These are phyloP conservation scores for Papilio helenus DNA, from an alignment of 1,140 invertebrate genomes.

Conservation along the genomic window DNA sequence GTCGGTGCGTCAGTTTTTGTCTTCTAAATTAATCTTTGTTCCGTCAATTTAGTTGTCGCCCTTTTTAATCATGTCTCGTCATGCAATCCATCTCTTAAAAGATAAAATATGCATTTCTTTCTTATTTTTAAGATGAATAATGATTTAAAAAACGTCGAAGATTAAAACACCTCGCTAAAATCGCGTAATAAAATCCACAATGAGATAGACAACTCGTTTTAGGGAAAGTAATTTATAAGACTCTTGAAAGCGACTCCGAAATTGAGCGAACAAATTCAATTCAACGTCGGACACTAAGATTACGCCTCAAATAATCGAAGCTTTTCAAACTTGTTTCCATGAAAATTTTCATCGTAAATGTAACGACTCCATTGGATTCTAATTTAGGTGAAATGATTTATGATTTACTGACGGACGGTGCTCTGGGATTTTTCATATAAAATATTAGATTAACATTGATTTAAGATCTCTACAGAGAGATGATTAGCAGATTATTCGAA, in stretches of 20 bases:
- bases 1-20: no score
- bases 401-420: not conserved
- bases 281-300: slow-evolving; percentile 16
- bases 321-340: slow-evolving; percentile 20
- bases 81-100: no score
- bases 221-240: not conserved
- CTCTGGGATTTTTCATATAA: not conserved
- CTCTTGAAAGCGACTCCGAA: slow-evolving; percentile 18
- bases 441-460: no score
- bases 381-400: slow-evolving; percentile 19
- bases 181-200: not conserved
- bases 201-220: slow-evolving; percentile 14
- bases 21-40: no score
- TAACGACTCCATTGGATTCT: slow-evolving; percentile 21
- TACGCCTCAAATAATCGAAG: slow-evolving; percentile 27
- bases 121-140: not conserved
- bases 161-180: slow-evolving; percentile 12
- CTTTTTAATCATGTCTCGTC: no score
- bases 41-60: no score
- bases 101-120: no score
- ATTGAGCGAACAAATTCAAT: slow-evolving; percentile 29
- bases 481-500: no score
- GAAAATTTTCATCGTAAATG: slow-evolving; percentile 20
- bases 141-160: not conserved
- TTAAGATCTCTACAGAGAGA: no score